A percentile compares a stretch with the other conserved stretches of the same genome.
Conservation (phyloP, 2,113 vertebrate genomes). For the Gasterosteus aculeatus region DNA sequence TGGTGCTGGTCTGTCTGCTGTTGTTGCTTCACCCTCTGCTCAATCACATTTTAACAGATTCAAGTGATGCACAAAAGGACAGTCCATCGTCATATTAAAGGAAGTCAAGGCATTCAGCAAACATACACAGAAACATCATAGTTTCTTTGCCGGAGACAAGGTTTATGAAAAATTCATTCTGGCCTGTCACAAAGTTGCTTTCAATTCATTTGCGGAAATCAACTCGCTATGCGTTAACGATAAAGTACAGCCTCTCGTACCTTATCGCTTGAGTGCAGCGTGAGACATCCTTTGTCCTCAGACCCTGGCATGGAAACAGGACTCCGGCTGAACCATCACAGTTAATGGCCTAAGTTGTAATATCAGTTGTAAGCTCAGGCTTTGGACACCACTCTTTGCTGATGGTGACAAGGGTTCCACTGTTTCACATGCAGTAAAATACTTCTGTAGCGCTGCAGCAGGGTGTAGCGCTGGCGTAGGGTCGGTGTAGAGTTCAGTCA, state of each 20-base stretch:
- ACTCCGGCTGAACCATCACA: no score
- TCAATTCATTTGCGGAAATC: not conserved
- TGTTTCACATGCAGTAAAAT: not conserved
- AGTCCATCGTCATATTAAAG: not conserved
- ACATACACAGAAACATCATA: not conserved
- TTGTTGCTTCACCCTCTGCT: constrained; percentile 11
- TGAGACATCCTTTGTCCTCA: not conserved
- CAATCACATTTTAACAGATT: not conserved
- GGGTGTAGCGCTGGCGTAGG: no score
- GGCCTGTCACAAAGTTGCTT: not conserved
- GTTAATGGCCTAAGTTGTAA: no score
- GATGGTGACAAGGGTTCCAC: not conserved
- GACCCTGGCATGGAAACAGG: not conserved
- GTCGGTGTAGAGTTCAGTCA: not conserved
- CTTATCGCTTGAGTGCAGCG: not conserved
- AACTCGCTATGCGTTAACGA: no score
- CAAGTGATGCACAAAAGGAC: not conserved
- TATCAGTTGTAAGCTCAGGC: no score
- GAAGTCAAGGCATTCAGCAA: not conserved
- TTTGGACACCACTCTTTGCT: not conserved
- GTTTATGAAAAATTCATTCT: not conserved
- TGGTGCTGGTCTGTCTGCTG: constrained; percentile 24
- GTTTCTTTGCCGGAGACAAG: not conserved
- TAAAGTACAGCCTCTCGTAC: no score
- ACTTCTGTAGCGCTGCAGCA: not conserved